Conservation (phyloP, 2,113 vertebrate species). For the Alligator sinensis region DNA sequence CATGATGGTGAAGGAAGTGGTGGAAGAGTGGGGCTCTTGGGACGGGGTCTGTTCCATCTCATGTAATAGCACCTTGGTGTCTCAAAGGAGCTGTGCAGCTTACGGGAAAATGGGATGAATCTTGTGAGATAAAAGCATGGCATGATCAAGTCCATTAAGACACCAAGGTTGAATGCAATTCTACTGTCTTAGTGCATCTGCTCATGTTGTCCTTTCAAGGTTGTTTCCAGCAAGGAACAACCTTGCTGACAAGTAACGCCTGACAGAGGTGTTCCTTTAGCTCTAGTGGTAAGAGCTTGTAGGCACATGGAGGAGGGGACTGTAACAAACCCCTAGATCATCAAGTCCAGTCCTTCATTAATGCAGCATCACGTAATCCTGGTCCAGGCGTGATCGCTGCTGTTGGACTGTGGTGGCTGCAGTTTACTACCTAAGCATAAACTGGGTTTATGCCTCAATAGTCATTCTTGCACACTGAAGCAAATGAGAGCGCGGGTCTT, state of each 20-base stretch:
- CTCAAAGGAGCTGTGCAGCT: constrained; percentile 1
- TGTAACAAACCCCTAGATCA: too few species aligned
- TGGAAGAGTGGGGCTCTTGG: not conserved
- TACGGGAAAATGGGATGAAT: constrained; percentile 31
- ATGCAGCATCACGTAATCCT: not conserved
- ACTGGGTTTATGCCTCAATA: constrained; percentile 4
- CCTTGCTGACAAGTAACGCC: not conserved
- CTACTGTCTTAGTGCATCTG: constrained; percentile 51
- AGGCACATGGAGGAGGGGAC: not conserved
- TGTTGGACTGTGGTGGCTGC: not conserved
- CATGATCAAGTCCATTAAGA: not conserved
- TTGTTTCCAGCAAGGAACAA: not conserved
- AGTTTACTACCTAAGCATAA: not conserved
- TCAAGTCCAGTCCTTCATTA: not conserved
- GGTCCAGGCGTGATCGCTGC: not conserved
- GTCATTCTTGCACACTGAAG: not conserved
- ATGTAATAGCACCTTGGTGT: not conserved
- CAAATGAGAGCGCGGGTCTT: not conserved
- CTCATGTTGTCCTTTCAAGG: constrained; percentile 11
- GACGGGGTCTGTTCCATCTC: not conserved
- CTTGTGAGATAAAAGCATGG: constrained; percentile 60
- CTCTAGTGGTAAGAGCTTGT: not conserved
- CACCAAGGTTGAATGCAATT: constrained; percentile 9
- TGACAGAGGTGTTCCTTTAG: not conserved
- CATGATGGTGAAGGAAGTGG: not conserved